Percentiles rank a stretch among this genome's conserved stretches.
Conservation (phyloP, 2,797 vertebrate genomes). For the Gadopsis marmoratus region DNA sequence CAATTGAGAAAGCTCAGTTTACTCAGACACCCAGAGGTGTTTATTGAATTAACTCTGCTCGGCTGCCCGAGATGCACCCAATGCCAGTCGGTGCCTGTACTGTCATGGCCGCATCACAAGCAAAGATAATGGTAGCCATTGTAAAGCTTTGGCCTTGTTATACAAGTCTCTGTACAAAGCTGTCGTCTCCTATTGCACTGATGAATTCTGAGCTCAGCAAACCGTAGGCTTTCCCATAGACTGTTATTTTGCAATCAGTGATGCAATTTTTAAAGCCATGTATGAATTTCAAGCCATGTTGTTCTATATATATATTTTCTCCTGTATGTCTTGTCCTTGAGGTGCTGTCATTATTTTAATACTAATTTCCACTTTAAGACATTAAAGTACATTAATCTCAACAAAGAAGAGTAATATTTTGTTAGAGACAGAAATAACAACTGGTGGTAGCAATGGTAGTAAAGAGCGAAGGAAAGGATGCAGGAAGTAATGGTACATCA, state of each 20-base stretch:
- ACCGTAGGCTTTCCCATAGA: background rate
- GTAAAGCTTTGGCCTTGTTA: constrained; percentile 49
- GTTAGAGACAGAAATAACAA: background rate
- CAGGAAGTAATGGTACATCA: constrained; percentile 1
- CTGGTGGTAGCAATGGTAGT: background rate
- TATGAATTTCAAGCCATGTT: background rate
- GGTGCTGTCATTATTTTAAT: background rate
- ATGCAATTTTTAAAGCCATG: background rate
- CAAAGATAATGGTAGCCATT: constrained; percentile 63
- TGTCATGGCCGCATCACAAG: constrained; percentile 32
- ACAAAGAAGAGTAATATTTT: constrained; percentile 2
- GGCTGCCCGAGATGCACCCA: constrained; percentile 29
- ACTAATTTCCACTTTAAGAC: background rate
- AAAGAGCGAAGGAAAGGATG: background rate
- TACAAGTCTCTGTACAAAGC: constrained; percentile 58
- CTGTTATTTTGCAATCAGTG: constrained; percentile 4
- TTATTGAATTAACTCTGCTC: constrained; percentile 27
- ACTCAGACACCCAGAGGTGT: constrained; percentile 31
- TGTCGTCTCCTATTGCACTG: constrained; percentile 55
- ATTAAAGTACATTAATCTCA: background rate
- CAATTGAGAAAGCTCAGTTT: constrained; percentile 33
- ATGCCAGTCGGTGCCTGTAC: constrained; percentile 51
- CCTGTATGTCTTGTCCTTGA: background rate
- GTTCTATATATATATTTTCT: background rate
- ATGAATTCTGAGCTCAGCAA: constrained; percentile 22